Base-by-base conservation (phyloP, 2,797 vertebrate genomes). In the Eulemur albifrons region DNA sequence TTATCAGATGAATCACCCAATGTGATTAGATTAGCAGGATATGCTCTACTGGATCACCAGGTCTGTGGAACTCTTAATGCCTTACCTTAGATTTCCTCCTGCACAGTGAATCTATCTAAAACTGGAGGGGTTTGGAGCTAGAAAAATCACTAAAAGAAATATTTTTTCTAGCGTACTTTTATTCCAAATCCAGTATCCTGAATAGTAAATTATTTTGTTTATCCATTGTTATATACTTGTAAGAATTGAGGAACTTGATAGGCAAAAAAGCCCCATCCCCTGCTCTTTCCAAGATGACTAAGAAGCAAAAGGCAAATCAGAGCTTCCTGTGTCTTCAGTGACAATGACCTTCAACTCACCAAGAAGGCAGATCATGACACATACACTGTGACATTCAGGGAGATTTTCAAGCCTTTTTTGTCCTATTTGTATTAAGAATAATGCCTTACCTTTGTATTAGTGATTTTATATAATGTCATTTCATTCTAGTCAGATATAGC, bases 161-260 rank as follows among this genome's bases (percentile, higher is more conserved):
- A 69, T 76, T 95, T 94, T 84, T 97, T 50, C n/a, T 80, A 75
- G n/a, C 67, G 12, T 69, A 45, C 86, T 95, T 92, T 97, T 93
- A 90, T 80, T 75, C 82, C 70, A 89, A 59, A 90, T 97, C 48
- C 25, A 70, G 30, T 59, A 11, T 80, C 48, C 45, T 61, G 50
- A 90, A 86, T 86, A 67, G 25, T 76, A 70, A 90, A 67, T 92
- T 75, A 43, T 38, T 93, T 85, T 90, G 43, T 80, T 73, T 65
- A 67, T 80, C 14, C 6, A 54, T 75, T 84, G 15, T 94, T 63
- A 30, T 32, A 35, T 54, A 48, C 43, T 61, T 32, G 9, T 70
- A 63, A 77, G 88, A 85, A 32, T 9, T 86, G 63, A 90, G 45
- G 65, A 79, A 76, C 15, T n/a, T 35, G 10, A 38, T 57, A 48